Conservation (phyloP, 2,888 invertebrate genomes). For the Nowickia ferox region DNA sequence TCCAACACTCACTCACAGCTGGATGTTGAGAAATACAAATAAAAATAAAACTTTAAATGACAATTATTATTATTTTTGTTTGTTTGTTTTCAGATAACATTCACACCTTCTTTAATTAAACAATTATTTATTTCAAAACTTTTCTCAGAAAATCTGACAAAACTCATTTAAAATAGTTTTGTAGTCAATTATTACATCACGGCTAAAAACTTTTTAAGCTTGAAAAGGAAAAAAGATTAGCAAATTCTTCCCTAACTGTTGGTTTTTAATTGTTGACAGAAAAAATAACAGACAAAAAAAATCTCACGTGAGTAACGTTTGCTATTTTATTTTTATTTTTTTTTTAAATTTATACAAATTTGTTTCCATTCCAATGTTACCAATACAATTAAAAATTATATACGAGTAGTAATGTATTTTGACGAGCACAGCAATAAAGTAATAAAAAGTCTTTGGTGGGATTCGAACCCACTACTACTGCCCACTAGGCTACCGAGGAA, state of each 20-base stretch:
- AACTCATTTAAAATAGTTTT: conserved; percentile 50
- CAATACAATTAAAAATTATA: too few relatives aligned
- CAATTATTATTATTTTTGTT: background rate
- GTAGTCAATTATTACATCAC: conserved; percentile 60
- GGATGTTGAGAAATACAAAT: conserved; percentile 3
- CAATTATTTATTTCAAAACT: conserved; percentile 55
- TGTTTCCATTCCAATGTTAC: conserved; percentile 9
- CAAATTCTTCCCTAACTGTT: conserved; percentile 17
- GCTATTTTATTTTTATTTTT: background rate
- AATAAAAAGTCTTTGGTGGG: too few relatives aligned
- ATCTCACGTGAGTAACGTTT: conserved; percentile 47
- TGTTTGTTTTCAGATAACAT: conserved; percentile 1
- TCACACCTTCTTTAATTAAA: conserved; percentile 55
- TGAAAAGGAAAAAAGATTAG: background rate
- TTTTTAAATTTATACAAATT: conserved; percentile 38
- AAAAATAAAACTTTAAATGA: conserved; percentile 12
- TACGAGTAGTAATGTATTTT: too few relatives aligned
- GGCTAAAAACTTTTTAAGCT: conserved; percentile 3
- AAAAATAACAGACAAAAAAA: conserved; percentile 47
- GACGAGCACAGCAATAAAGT: too few relatives aligned
- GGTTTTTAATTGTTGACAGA: conserved; percentile 33
- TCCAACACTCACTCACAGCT: conserved; percentile 11
- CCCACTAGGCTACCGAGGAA: too few relatives aligned
- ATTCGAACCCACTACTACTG: too few relatives aligned
- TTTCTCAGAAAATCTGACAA: background rate